These are phyloP conservation scores for Oxyteleia sp. DNA, from an alignment of 2,888 invertebrate genomes.

Conservation along the genomic window DNA sequence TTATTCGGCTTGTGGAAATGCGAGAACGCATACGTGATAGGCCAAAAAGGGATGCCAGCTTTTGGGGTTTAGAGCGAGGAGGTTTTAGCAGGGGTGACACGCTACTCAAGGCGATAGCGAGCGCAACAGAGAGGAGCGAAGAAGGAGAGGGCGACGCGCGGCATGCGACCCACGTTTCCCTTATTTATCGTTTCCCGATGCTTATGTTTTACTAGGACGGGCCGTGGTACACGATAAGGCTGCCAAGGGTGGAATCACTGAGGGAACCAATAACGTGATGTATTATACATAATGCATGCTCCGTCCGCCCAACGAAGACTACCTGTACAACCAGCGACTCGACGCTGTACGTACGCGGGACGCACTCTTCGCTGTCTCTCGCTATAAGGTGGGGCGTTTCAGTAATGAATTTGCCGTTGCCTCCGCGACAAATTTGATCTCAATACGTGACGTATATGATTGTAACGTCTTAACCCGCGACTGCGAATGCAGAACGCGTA, in stretches of 20 bases:
- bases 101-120: too few relatives aligned
- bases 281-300: slow-evolving; percentile 88
- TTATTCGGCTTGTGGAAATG: too few relatives aligned
- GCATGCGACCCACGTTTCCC: too few relatives aligned
- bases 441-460: slow-evolving; percentile 42
- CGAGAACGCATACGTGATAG: too few relatives aligned
- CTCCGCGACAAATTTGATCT: slow-evolving; percentile 83
- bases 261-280: slow-evolving; percentile 88
- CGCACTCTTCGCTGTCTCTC: slow-evolving; percentile 62
- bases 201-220: too few relatives aligned
- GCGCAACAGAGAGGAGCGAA: too few relatives aligned
- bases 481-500: not conserved
- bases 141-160: too few relatives aligned
- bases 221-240: slow-evolving; percentile 87
- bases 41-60: too few relatives aligned
- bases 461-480: slow-evolving; percentile 20
- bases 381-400: slow-evolving; percentile 70
- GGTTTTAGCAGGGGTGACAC: too few relatives aligned
- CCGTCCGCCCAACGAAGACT: slow-evolving; percentile 80
- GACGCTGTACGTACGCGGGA: slow-evolving; percentile 58
- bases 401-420: slow-evolving; percentile 82
- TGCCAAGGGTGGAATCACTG: slow-evolving; percentile 87
- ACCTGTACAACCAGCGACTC: slow-evolving; percentile 73
- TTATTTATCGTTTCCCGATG: too few relatives aligned
- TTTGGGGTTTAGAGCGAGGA: too few relatives aligned